Evolutionary conservation across 2,113 vertebrate species (phyloP).

Genomic region (Pluvianellus socialis): DNA sequence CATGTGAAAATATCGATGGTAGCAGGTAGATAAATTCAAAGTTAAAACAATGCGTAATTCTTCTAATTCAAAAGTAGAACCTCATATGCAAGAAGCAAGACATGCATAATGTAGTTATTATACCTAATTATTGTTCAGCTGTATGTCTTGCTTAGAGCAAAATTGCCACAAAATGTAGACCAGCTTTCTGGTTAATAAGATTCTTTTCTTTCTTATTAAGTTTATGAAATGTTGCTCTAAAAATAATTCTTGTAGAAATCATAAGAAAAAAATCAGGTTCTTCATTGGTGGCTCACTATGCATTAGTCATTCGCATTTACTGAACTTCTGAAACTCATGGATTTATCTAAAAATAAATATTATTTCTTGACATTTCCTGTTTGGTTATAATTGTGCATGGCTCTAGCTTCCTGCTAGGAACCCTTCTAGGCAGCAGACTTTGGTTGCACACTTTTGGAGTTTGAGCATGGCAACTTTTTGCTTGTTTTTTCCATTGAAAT

Average conservation of each 20-base stretch:
- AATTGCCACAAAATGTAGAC: conserved; percentile 44
- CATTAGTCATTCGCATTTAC: background rate
- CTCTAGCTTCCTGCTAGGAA: background rate
- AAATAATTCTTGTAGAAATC: conserved; percentile 15
- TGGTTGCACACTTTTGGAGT: background rate
- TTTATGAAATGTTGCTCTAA: conserved; percentile 52
- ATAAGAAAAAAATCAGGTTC: background rate
- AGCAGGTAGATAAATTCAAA: background rate
- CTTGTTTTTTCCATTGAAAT: background rate
- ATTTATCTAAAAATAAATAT: conserved; percentile 46
- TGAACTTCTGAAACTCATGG: background rate
- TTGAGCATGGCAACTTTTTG: background rate
- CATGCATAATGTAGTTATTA: conserved; percentile 50
- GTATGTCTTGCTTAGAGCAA: conserved; percentile 38
- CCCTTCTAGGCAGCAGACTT: background rate
- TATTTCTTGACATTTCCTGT: conserved; percentile 1
- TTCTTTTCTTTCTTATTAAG: conserved; percentile 50
- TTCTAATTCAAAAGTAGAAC: background rate
- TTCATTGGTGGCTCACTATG: background rate
- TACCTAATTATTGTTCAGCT: conserved; percentile 44
- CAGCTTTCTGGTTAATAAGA: conserved; percentile 58
- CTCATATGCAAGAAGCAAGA: conserved; percentile 8
- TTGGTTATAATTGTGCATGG: background rate
- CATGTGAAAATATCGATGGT: background rate
- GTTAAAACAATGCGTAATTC: background rate